These are phyloP conservation scores for Scyliorhinus canicula DNA, from an alignment of 2,797 vertebrate genomes.

Conservation along the genomic window DNA sequence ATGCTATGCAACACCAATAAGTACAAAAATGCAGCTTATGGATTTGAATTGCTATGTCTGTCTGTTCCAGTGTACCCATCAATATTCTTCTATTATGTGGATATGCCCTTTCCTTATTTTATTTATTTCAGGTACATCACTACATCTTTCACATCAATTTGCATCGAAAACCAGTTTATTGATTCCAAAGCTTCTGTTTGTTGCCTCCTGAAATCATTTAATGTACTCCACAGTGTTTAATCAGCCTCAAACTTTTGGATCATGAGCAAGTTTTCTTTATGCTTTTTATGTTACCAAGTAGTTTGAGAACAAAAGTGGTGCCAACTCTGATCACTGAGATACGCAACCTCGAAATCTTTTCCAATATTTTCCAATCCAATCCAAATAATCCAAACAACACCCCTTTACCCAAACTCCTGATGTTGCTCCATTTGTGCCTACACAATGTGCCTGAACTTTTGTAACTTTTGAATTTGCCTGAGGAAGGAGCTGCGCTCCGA, in stretches of 20 bases:
- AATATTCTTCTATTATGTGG: background rate
- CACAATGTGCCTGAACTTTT: background rate
- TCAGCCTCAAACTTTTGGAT: background rate
- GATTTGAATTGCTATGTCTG: background rate
- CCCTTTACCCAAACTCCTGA: background rate
- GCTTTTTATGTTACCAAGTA: background rate
- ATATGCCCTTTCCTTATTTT: background rate
- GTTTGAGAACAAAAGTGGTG: background rate
- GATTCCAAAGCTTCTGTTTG: background rate
- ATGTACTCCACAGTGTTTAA: background rate
- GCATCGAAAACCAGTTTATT: background rate
- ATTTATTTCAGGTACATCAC: background rate
- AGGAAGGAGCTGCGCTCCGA: too few relatives aligned
- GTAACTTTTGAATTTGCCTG: too few relatives aligned
- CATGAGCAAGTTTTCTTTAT: background rate
- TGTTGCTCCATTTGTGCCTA: background rate
- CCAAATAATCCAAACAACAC: background rate
- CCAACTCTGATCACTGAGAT: too few relatives aligned
- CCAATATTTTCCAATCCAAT: too few relatives aligned
- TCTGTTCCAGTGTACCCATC: background rate
- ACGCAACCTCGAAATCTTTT: background rate
- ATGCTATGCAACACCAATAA: background rate
- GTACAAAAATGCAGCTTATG: background rate
- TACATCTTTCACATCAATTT: background rate
- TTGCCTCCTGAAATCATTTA: background rate